phyloP scores from a whole-genome alignment of 2,797 vertebrate genomes.

The Bradypus variegatus region DNA sequence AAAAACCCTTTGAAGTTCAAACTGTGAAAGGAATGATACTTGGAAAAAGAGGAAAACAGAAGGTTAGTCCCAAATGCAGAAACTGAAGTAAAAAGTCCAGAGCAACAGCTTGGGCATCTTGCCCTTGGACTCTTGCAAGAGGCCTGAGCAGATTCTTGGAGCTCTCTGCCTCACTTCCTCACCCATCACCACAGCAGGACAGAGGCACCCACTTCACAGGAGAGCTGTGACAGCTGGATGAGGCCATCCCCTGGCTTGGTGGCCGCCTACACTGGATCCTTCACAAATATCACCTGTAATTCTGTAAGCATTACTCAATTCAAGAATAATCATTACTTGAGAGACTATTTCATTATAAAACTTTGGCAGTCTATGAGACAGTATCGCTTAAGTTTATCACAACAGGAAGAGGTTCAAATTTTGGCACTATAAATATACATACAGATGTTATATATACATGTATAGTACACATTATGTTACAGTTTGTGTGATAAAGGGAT shows the following conservation, averaged over 20 bases:
- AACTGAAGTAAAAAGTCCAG: neutral
- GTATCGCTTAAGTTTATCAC: accelerated
- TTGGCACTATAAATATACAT: neutral
- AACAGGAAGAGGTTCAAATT: too few relatives aligned
- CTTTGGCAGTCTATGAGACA: accelerated
- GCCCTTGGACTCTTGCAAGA: accelerated
- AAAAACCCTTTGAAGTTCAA: slow-evolving; percentile 31
- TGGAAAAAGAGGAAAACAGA: neutral
- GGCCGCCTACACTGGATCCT: neutral
- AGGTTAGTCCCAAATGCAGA: neutral
- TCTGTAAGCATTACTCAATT: neutral
- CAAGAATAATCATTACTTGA: too few relatives aligned
- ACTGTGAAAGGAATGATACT: neutral
- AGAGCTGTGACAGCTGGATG: accelerated
- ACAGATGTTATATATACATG: neutral
- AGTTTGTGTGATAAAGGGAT: accelerated
- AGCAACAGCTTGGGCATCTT: accelerated
- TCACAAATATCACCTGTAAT: neutral
- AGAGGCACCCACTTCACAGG: accelerated
- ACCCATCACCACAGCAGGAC: accelerated
- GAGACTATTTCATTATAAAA: accelerated
- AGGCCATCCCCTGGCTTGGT: accelerated
- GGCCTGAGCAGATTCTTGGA: neutral
- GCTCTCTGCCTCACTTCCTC: neutral
- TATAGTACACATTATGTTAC: neutral